A percentile compares a stretch with the other conserved stretches of the same genome.
Conservation (phyloP, 2,888 invertebrate species). For the Napeogenes sylphis region DNA sequence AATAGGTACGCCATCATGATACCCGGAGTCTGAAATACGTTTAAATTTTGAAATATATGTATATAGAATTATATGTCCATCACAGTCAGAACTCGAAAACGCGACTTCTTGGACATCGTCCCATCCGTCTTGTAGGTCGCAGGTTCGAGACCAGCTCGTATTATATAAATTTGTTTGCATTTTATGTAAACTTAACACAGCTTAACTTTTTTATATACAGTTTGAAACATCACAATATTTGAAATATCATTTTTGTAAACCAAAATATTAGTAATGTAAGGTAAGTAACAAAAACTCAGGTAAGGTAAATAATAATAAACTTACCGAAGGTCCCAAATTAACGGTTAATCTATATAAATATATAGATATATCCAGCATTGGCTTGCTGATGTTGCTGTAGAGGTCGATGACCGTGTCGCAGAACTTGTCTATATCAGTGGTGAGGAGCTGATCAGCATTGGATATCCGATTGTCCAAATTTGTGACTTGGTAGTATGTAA, state of each 20-base stretch:
- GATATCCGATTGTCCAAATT: constrained; percentile 96
- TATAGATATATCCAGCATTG: constrained; percentile 94
- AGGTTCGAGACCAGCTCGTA: too few relatives aligned
- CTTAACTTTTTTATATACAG: too few relatives aligned
- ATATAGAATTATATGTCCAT: background rate
- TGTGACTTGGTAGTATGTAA: constrained; percentile 97
- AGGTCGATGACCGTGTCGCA: constrained; percentile 96
- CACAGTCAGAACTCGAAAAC: background rate
- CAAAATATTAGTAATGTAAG: too few relatives aligned
- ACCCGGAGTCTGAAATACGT: constrained; percentile 85
- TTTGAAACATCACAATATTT: background rate
- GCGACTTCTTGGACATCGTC: too few relatives aligned
- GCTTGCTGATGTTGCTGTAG: constrained; percentile 98
- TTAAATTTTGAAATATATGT: too few relatives aligned
- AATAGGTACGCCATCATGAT: constrained; percentile 92
- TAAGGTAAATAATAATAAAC: constrained; percentile 27
- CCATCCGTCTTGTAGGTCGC: too few relatives aligned
- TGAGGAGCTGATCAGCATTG: constrained; percentile 96
- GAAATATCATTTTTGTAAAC: background rate
- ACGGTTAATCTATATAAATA: constrained; percentile 94
- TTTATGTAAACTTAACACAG: too few relatives aligned
- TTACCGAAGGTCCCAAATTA: constrained; percentile 88
- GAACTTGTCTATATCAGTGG: constrained; percentile 98
- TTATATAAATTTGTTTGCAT: too few relatives aligned
- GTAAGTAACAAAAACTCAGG: background rate